phyloP scores from a whole-genome alignment of 2,113 vertebrate genomes.

The Pseudonaja textilis region DNA sequence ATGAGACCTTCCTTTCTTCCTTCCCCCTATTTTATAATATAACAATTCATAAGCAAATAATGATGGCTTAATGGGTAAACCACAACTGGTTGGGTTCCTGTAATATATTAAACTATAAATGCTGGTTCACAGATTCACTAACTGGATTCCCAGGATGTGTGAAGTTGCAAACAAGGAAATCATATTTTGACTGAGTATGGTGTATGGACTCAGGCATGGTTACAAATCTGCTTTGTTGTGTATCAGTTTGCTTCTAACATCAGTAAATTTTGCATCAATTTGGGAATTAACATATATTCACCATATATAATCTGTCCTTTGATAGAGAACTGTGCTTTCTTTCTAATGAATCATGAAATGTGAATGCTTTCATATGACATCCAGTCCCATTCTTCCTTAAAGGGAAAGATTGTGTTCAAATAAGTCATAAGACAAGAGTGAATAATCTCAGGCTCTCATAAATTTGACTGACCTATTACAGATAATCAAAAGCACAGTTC shows the following conservation, averaged over 20 bases:
- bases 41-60: background rate
- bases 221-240: background rate
- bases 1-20: background rate
- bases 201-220: background rate
- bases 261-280: background rate
- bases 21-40: background rate
- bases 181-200: background rate
- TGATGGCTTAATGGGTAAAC: background rate
- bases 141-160: background rate
- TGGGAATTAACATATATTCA: background rate
- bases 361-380: background rate
- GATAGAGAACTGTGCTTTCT: background rate
- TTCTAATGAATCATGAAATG: slow-evolving; percentile 2
- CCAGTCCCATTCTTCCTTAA: background rate
- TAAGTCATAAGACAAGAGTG: background rate
- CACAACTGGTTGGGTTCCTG: background rate
- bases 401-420: background rate
- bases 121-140: background rate
- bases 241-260: background rate
- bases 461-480: accelerated
- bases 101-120: background rate
- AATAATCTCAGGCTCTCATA: background rate
- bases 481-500: background rate
- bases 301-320: background rate
- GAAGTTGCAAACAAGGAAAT: background rate